Conservation (phyloP, 2,888 invertebrate genomes). For the Iselma pallidipennis region DNA sequence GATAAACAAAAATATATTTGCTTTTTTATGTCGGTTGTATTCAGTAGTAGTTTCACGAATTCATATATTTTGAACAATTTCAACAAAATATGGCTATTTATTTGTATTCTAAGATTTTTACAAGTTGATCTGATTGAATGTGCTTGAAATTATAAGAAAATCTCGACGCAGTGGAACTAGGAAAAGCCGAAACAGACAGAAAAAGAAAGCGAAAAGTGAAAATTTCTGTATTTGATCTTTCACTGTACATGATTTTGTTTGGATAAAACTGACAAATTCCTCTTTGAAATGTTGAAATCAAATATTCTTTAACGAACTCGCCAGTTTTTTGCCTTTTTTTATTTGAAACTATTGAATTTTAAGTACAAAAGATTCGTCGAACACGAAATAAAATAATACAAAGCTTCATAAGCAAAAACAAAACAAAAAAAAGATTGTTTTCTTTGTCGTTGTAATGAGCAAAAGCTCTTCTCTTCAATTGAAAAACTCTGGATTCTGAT, state of each 20-base stretch:
- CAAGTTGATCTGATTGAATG: no score
- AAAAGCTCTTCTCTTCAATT: constrained; percentile 32
- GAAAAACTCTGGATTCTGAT: constrained; percentile 20
- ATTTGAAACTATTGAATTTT: constrained; percentile 27
- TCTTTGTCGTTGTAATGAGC: constrained; percentile 35
- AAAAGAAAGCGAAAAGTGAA: background rate
- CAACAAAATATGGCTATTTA: no score
- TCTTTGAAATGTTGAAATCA: constrained; percentile 28
- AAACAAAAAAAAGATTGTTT: constrained; percentile 20
- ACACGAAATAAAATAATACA: constrained; percentile 30
- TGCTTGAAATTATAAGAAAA: background rate
- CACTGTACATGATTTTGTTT: constrained; percentile 16
- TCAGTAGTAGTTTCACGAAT: no score
- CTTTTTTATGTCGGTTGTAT: no score
- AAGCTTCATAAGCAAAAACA: constrained; percentile 33
- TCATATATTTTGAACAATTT: background rate
- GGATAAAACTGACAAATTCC: constrained; percentile 24
- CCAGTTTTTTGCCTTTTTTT: constrained; percentile 11
- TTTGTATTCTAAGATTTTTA: no score
- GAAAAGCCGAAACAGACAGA: background rate
- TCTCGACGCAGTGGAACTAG: background rate
- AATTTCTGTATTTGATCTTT: constrained; percentile 18
- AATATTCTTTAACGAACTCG: constrained; percentile 29
- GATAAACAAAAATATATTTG: constrained; percentile 27
- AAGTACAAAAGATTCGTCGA: constrained; percentile 27